Conservation (phyloP, 2,888 invertebrate genomes). For the Agrochola litura region DNA sequence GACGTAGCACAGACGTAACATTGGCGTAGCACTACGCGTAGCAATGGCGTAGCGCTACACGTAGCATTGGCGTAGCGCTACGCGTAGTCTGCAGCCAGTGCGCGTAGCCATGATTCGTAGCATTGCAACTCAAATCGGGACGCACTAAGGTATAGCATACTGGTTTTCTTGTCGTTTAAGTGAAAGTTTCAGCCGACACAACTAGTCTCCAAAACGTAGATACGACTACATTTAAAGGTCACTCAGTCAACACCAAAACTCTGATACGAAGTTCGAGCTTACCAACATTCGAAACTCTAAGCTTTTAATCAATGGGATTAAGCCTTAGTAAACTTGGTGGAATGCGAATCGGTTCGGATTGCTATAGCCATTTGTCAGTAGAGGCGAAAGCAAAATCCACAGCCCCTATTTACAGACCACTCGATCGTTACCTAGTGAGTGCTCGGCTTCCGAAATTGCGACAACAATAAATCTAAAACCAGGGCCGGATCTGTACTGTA, state of each 20-base stretch:
- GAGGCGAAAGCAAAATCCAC: conserved; percentile 73
- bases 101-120: conserved; percentile 31
- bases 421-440: conserved; percentile 71
- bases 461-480: conserved; percentile 69
- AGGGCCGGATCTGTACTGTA: conserved; percentile 64
- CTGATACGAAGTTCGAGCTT: conserved; percentile 54
- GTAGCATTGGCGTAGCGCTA: conserved; percentile 24
- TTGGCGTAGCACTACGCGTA: conserved; percentile 6
- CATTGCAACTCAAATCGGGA: background rate
- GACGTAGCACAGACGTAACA: conserved; percentile 1
- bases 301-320: conserved; percentile 72
- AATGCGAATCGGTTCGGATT: conserved; percentile 68
- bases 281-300: conserved; percentile 62
- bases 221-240: conserved; percentile 41
- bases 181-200: background rate
- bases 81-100: background rate
- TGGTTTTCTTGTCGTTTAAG: background rate
- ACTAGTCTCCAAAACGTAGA: conserved; percentile 4
- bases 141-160: background rate
- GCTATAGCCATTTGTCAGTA: conserved; percentile 73
- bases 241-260: conserved; percentile 45
- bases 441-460: conserved; percentile 64
- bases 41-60: conserved; percentile 12
- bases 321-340: conserved; percentile 69
- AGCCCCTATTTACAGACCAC: conserved; percentile 76